phyloP scores from a whole-genome alignment of 2,113 vertebrate genomes.

The Forbesichthys papilliferus region DNA sequence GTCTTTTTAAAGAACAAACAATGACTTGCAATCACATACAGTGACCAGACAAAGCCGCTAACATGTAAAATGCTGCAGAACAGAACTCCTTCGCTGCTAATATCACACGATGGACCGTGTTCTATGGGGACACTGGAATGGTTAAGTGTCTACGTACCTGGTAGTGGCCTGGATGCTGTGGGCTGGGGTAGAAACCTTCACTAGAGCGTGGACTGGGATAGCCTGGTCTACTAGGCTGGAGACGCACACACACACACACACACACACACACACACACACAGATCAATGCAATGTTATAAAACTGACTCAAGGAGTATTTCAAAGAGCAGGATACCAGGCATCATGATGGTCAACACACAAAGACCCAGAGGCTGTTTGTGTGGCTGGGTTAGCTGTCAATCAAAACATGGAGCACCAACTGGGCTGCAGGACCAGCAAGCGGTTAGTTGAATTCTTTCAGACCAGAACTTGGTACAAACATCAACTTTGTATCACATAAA shows the following conservation, averaged over 20 bases:
- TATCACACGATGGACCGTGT: too few relatives aligned
- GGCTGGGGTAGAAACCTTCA: slow-evolving; percentile 94
- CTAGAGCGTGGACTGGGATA: slow-evolving; percentile 97
- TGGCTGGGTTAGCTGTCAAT: slow-evolving; percentile 69
- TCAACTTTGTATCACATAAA: not conserved
- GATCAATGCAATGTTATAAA: slow-evolving; percentile 7
- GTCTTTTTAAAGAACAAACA: too few relatives aligned
- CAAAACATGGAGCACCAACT: slow-evolving; percentile 62
- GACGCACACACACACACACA: slow-evolving; percentile 20
- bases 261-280: not conserved
- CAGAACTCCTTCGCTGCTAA: too few relatives aligned
- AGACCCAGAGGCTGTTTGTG: slow-evolving; percentile 67
- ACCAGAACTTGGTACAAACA: slow-evolving; percentile 16
- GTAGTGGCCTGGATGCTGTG: slow-evolving; percentile 89
- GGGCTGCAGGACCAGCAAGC: slow-evolving; percentile 68
- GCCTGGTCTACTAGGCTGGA: slow-evolving; percentile 93
- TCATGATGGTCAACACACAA: slow-evolving; percentile 69
- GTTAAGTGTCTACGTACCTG: slow-evolving; percentile 80
- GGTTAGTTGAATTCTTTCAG: slow-evolving; percentile 63
- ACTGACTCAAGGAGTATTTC: slow-evolving; percentile 5
- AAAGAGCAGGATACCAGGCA: slow-evolving; percentile 19
- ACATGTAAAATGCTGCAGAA: too few relatives aligned
- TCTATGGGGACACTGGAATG: not conserved
- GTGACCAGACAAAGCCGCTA: too few relatives aligned
- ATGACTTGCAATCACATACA: too few relatives aligned